phyloP scores from a whole-genome alignment of 2,888 invertebrate genomes.

The Anarsia innoxiella region DNA sequence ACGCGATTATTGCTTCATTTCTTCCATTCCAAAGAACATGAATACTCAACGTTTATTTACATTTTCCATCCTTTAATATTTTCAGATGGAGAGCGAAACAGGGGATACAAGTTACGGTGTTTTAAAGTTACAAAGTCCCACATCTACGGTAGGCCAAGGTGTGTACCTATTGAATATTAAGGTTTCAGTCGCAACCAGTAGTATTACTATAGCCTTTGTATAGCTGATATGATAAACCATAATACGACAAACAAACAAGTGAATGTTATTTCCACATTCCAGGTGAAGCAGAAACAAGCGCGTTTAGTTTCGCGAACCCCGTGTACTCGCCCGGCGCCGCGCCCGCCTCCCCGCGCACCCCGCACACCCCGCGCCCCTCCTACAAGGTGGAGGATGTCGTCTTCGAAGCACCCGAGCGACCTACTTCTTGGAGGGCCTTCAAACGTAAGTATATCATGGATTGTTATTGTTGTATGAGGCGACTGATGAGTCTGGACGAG shows the following conservation, averaged over 20 bases:
- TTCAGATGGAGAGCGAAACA: slow-evolving; percentile 61
- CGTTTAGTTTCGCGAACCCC: slow-evolving; percentile 88
- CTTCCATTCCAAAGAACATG: no score
- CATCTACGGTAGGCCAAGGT: slow-evolving; percentile 46
- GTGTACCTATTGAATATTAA: slow-evolving; percentile 2
- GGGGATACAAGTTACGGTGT: slow-evolving; percentile 80
- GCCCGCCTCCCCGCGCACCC: slow-evolving; percentile 36
- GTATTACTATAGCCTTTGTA: no score
- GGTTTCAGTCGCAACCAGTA: no score
- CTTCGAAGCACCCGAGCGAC: slow-evolving; percentile 74
- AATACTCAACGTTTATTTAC: slow-evolving; percentile 1
- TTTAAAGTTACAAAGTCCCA: slow-evolving; percentile 83
- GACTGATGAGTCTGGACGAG: no score
- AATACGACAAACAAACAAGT: background rate
- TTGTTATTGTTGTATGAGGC: no score
- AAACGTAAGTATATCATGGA: slow-evolving; percentile 53
- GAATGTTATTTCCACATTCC: slow-evolving; percentile 11
- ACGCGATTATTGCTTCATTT: background rate
- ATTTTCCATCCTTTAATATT: background rate
- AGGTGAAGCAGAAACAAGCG: slow-evolving; percentile 69
- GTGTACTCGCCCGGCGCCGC: slow-evolving; percentile 83
- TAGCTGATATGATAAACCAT: background rate
- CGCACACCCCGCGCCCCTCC: slow-evolving; percentile 69
- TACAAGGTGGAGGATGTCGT: slow-evolving; percentile 87
- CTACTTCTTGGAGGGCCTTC: slow-evolving; percentile 58